Base-by-base conservation (phyloP, 2,888 invertebrate species). In the Nemurella pictetii region DNA sequence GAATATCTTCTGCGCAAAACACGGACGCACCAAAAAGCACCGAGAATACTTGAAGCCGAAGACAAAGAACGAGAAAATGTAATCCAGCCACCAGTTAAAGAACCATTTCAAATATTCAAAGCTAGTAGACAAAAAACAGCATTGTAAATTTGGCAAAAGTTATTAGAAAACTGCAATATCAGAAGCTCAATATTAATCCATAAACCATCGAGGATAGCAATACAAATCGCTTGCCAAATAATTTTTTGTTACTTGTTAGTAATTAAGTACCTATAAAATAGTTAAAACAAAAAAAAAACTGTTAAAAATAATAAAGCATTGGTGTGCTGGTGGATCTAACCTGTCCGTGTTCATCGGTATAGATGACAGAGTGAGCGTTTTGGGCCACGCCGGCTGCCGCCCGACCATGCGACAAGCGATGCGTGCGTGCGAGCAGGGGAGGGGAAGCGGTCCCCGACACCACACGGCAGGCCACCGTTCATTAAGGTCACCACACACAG, bases 291-390 rank as follows among this genome's bases (percentile, higher is more conserved):
- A 32, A 32, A 36, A 81, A 26, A 30, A 20, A 36, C 30, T 25
- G 15, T 30, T 15, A 5, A 75, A 81, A 82, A 82, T 82, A 82
- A 82, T 27, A 82, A 81, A 85, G 85, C 85, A 81, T n/a, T 83
- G 78, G 5, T 30, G 78, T 55, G 55, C 55, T 55, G 55, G 55
- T 87, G 87, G 88, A 89, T 88, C 88, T 96, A 55, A 97, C 97
- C 97, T 97, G 97, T 95, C 96, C 97, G 94, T 96, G 95, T 92
- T 96, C 95, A 94, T 97, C 97, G 93, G 97, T 97, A 95, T 97
- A 97, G 94, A 95, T 95, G 93, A 97, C 96, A 94, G 95, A 96
- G 92, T 95, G 95, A 94, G 96, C 96, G 93, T 97, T 97, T 92
- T 94, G 93, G 91, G 96, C 89, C 82, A 85, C 80, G 83, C 84